Evolutionary conservation across 2,888 invertebrate species (phyloP).

Genomic region (Spodoptera littoralis): DNA sequence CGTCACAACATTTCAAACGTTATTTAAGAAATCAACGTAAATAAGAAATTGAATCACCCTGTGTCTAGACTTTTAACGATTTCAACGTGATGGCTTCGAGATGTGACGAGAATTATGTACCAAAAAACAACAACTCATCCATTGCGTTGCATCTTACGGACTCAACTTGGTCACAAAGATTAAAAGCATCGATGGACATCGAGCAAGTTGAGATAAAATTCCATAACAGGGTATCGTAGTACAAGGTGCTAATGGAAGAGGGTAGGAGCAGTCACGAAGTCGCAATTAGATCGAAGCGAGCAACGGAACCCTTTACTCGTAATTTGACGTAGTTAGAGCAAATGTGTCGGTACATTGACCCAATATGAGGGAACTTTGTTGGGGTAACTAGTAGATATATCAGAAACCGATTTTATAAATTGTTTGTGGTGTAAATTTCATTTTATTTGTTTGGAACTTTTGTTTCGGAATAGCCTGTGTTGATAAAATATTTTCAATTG

Average conservation of each 20-base stretch:
- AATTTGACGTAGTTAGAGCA: slow-evolving; percentile 83
- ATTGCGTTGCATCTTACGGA: slow-evolving; percentile 39
- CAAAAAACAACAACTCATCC: slow-evolving; percentile 32
- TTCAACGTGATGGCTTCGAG: slow-evolving; percentile 60
- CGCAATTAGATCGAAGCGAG: slow-evolving; percentile 82
- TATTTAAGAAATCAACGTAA: slow-evolving; percentile 61
- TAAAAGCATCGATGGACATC: slow-evolving; percentile 53
- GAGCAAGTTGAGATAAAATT: slow-evolving; percentile 7
- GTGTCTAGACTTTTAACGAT: slow-evolving; percentile 77
- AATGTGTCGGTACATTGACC: slow-evolving; percentile 74
- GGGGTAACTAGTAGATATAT: slow-evolving; percentile 39
- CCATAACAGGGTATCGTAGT: slow-evolving; percentile 54
- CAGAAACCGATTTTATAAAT: slow-evolving; percentile 38
- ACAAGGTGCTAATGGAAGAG: slow-evolving; percentile 77
- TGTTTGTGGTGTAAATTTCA: slow-evolving; percentile 5
- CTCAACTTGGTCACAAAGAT: not conserved
- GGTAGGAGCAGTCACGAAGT: slow-evolving; percentile 80
- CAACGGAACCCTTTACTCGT: slow-evolving; percentile 79
- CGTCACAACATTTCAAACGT: slow-evolving; percentile 35
- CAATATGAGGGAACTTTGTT: slow-evolving; percentile 53
- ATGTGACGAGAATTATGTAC: slow-evolving; percentile 30
- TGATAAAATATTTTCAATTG: no score
- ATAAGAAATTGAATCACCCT: slow-evolving; percentile 70
- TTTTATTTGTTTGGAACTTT: no score
- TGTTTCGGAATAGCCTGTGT: not conserved